phyloP scores from a whole-genome alignment of 1,140 invertebrate genomes.

The Drosophila gunungcola region DNA sequence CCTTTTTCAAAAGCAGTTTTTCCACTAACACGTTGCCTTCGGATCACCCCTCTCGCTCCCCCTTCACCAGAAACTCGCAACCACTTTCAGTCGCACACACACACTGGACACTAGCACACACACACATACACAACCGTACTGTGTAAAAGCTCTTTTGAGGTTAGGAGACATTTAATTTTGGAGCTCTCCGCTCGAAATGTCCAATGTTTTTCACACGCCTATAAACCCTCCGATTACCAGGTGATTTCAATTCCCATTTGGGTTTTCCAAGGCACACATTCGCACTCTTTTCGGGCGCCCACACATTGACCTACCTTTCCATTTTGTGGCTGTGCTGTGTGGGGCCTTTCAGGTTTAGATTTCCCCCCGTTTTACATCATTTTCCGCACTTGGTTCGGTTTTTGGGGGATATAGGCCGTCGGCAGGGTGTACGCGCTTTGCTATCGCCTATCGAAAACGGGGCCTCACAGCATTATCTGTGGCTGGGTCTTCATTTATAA shows the following conservation, averaged over 20 bases:
- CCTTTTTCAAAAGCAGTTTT: conserved; percentile 67
- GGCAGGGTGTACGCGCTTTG: conserved; percentile 31
- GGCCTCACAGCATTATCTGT: conserved; percentile 67
- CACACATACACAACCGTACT: conserved; percentile 41
- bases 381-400: conserved; percentile 54
- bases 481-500: conserved; percentile 74
- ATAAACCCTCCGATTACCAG: conserved; percentile 5
- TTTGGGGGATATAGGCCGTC: conserved; percentile 34
- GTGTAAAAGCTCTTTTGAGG: conserved; percentile 81
- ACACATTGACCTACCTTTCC: conserved; percentile 83
- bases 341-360: conserved; percentile 69
- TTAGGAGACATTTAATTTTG: conserved; percentile 66
- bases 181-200: conserved; percentile 56
- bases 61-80: conserved; percentile 57
- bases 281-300: conserved; percentile 50
- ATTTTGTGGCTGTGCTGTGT: conserved; percentile 68
- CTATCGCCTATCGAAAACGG: conserved; percentile 31
- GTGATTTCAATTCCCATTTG: not conserved
- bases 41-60: conserved; percentile 21
- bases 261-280: conserved; percentile 7
- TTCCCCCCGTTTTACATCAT: conserved; percentile 63
- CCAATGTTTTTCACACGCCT: conserved; percentile 69
- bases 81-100: conserved; percentile 73
- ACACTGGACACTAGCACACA: conserved; percentile 22
- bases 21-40: conserved; percentile 63